Base-by-base conservation (phyloP, 1,140 invertebrate species). In the Paracyclopina nana region DNA sequence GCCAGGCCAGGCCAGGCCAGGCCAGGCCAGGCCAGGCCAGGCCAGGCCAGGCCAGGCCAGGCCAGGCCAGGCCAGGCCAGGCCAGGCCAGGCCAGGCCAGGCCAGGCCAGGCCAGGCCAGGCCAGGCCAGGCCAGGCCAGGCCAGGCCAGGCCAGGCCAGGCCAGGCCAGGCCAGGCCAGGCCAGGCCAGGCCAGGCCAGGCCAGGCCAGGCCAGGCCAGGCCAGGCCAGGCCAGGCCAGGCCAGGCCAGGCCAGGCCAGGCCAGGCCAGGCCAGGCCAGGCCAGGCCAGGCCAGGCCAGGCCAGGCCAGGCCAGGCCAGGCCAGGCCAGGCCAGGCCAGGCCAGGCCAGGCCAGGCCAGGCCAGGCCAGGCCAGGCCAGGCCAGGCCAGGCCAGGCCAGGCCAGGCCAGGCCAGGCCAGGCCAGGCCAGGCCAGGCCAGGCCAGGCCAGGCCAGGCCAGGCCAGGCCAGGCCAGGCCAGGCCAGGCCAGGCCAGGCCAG, bases 41-140 rank as follows among this genome's bases (percentile, higher is more conserved):
- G 55, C 41, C 55, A 54, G 55, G 54, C 54, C 56, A 58, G 55
- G 55, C 54, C 56, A 58, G 55, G 55, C 54, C 56, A 58, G 55
- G 55, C 54, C 56, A 58, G 55, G 55, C 54, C 56, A 58, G 55
- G 55, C 54, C 56, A 58, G 55, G 55, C 54, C 56, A 58, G 55
- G 55, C 54, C 56, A 58, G 55, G 55, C 54, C 56, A 58, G 55
- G 55, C 54, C 56, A 58, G 55, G 55, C 54, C 56, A 58, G 55
- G 55, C 54, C 56, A 58, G 55, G 55, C 54, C 56, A 58, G 55
- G 55, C 54, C 56, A 58, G 55, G 55, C 54, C 56, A 58, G 55
- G 55, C 54, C 56, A 58, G 55, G 55, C 54, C 56, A 58, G 55
- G 55, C 54, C 56, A 58, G 55, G 55, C 54, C 56, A 58, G 55